phyloP scores from a whole-genome alignment of 2,797 vertebrate genomes.

The Poeciliopsis paucimaculata region DNA sequence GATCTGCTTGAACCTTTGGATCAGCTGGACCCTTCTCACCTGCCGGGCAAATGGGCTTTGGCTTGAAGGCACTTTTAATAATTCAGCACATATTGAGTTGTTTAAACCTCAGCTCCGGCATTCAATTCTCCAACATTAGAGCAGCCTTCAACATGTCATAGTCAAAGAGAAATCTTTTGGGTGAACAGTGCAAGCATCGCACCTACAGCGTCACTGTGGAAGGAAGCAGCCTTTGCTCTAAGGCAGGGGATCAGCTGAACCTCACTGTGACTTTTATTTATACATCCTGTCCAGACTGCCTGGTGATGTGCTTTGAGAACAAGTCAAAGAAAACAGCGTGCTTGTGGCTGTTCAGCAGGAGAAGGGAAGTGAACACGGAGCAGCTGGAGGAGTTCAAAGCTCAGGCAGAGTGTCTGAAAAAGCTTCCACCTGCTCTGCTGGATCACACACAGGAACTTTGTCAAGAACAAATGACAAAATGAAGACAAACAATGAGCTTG shows the following conservation, averaged over 20 bases:
- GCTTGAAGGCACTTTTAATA: slow-evolving; percentile 35
- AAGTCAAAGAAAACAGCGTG: neutral
- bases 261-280: slow-evolving; percentile 11
- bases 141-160: neutral
- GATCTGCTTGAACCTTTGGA: slow-evolving; percentile 33
- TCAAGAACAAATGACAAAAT: neutral
- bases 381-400: slow-evolving; percentile 38
- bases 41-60: slow-evolving; percentile 45
- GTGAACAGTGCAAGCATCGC: neutral
- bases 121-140: slow-evolving; percentile 13
- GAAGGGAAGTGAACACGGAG: slow-evolving; percentile 18
- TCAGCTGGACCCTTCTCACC: slow-evolving; percentile 4
- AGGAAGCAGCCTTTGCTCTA: slow-evolving; percentile 9
- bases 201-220: neutral
- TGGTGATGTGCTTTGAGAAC: slow-evolving; percentile 17
- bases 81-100: slow-evolving; percentile 3
- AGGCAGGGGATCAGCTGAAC: neutral
- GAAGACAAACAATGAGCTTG: too few species aligned
- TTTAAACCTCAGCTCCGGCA: slow-evolving; percentile 22
- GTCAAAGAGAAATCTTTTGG: neutral
- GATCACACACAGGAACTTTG: slow-evolving; percentile 30
- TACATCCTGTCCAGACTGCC: slow-evolving; percentile 30
- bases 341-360: slow-evolving; percentile 38
- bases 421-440: slow-evolving; percentile 25
- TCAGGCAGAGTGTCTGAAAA: slow-evolving; percentile 39